A percentile compares a stretch with the other conserved stretches of the same genome.
These are phyloP conservation scores for Aleadryas rufinucha DNA, from an alignment of 2,113 vertebrate genomes.

Conservation along the genomic window DNA sequence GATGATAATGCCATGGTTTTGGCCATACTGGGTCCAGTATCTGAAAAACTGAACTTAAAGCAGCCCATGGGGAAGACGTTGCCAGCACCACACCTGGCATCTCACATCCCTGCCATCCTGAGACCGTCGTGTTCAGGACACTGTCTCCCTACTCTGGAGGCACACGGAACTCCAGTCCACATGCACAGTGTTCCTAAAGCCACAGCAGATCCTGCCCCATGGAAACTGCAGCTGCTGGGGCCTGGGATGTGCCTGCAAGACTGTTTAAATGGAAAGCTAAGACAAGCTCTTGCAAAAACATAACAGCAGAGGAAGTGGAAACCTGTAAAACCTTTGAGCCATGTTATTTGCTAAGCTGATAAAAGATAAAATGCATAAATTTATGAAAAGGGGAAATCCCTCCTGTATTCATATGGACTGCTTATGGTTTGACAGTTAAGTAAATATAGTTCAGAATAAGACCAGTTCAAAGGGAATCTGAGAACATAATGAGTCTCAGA, in stretches of 20 bases:
- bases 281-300: not conserved
- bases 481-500: conserved; percentile 23
- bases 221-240: not conserved
- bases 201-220: not conserved
- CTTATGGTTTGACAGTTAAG: conserved; percentile 18
- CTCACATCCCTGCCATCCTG: not conserved
- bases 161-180: not conserved
- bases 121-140: not conserved
- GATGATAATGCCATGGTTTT: not conserved
- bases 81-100: not conserved
- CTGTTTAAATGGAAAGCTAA: not conserved
- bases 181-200: not conserved
- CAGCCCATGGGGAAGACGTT: not conserved
- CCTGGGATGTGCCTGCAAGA: not conserved
- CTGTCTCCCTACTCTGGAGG: not conserved
- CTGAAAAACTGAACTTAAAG: not conserved
- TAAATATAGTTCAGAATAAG: conserved; percentile 33
- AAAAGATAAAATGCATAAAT: conserved; percentile 19
- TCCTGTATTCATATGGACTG: not conserved
- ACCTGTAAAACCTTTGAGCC: conserved; percentile 32
- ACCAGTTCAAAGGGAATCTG: conserved; percentile 37
- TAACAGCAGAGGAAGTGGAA: conserved; percentile 17
- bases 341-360: conserved; percentile 56
- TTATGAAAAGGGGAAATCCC: conserved; percentile 28
- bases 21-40: not conserved